phyloP scores from a whole-genome alignment of 2,113 vertebrate genomes.

The Oreamnos americanus region DNA sequence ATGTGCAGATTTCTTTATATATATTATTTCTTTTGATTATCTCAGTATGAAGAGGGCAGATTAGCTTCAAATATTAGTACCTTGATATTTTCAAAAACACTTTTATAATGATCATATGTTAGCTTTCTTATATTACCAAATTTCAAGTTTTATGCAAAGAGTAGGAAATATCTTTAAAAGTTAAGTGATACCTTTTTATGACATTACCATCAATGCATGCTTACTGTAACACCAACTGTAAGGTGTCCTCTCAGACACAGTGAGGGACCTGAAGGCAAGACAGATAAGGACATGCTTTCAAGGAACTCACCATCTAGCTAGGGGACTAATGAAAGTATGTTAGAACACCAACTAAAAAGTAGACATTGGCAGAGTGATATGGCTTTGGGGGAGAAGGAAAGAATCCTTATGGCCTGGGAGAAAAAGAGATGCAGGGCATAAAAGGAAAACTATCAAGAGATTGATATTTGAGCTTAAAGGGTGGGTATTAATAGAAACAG shows the following conservation, averaged over 20 bases:
- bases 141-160: neutral
- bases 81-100: neutral
- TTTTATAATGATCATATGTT: neutral
- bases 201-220: neutral
- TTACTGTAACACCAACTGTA: neutral
- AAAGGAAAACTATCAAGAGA: neutral
- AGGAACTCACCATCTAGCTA: neutral
- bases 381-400: neutral
- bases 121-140: neutral
- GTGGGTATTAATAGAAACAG: neutral
- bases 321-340: neutral
- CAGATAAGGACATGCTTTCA: neutral
- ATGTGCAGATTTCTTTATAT: neutral
- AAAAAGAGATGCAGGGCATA: neutral
- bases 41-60: neutral
- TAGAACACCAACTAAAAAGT: neutral
- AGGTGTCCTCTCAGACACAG: neutral
- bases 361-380: neutral
- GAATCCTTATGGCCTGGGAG: neutral
- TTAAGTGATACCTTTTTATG: neutral
- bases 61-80: neutral
- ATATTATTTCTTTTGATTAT: neutral
- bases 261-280: neutral
- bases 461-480: neutral
- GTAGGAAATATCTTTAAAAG: neutral